Evolutionary conservation across 2,113 vertebrate genomes (phyloP), one percentile per base, ranked within the genome.

Genomic region (Pteronura brasiliensis): DNA sequence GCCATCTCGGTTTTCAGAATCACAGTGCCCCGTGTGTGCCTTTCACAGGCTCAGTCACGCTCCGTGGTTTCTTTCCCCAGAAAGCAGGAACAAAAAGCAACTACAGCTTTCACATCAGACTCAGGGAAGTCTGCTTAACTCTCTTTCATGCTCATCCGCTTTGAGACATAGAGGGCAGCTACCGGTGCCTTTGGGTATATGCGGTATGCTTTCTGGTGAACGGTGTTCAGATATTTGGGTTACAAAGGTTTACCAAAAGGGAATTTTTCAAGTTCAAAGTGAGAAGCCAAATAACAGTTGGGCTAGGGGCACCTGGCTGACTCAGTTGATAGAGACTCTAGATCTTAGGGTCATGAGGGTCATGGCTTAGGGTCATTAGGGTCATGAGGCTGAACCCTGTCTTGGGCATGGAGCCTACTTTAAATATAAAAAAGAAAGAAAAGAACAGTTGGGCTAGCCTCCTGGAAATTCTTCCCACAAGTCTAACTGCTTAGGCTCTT

Each of bases 41-140:
- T 97, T 67, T 84, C 18, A 27, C n/a, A 39, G n/a, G 69, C 61
- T 94, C 93, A 81, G 42, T 96, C 80, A 96, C 95, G 61, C 47
- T 80, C 77, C 6, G 3, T 39, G 59, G 8, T 36, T 93, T 90
- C 20, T 88, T 81, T 82, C 80, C 52, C 88, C 63, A 55, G 55
- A 96, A 76, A 94, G 42, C 69, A 88, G 34, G 61, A 93, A 76
- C n/a, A 65, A 94, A n/a, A 85, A 90, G 86, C n/a, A 72, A 27
- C 52, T 81, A 92, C 52, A 88, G 67, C 72, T 97, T 92, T 97
- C 92, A 95, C 34, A 55, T 92, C 81, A 95, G 84, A 93, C 71
- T 96, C 3, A 0, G 23, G 23, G 63, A 76, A 97, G 25, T 97
- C 55, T 67, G 7, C 59, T 59, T 77, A 47, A 90, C 84, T 83